Base-by-base conservation (phyloP, 2,888 invertebrate species). In the Callosobruchus maculatus region DNA sequence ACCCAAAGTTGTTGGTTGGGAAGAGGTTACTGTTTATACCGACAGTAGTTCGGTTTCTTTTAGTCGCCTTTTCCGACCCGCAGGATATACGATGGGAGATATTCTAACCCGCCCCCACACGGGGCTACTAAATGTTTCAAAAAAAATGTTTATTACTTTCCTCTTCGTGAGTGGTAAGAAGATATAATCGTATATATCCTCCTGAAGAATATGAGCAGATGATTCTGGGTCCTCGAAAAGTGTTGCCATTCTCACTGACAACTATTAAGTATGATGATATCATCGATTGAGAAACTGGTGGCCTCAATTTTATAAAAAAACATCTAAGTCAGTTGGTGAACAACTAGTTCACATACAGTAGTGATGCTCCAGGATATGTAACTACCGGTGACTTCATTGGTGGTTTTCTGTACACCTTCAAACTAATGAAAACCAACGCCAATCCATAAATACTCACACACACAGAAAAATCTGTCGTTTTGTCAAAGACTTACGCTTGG, bases 121-220 rank as follows among this genome's bases (percentile, higher is more conserved):
- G n/a, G n/a, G n/a, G n/a, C n/a, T n/a, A n/a, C n/a, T n/a, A n/a
- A n/a, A n/a, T n/a, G n/a, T n/a, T n/a, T n/a, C n/a, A n/a, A n/a
- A n/a, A n/a, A n/a, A n/a, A n/a, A n/a, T n/a, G n/a, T n/a, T n/a
- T n/a, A n/a, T n/a, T n/a, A n/a, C n/a, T n/a, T n/a, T n/a, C n/a
- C n/a, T n/a, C n/a, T n/a, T n/a, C n/a, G n/a, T n/a, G n/a, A 72
- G 21, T 72, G 20, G 30, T 78, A 13, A 76, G 68, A 74, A 78
- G 76, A 78, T 66, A 72, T 70, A 78, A 80, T 74, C 71, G 77
- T 71, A 73, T 78, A 22, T 79, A 78, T 68, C 67, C 73, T 67
- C 77, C 76, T 31, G 77, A 78, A 70, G 78, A 79, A 74, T 80
- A 80, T 73, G 73, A 77, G 67, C 31, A 74, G 3, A 74, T 76